Conservation (phyloP, 1,140 invertebrate genomes). For the Dendroctonus ponderosae region DNA sequence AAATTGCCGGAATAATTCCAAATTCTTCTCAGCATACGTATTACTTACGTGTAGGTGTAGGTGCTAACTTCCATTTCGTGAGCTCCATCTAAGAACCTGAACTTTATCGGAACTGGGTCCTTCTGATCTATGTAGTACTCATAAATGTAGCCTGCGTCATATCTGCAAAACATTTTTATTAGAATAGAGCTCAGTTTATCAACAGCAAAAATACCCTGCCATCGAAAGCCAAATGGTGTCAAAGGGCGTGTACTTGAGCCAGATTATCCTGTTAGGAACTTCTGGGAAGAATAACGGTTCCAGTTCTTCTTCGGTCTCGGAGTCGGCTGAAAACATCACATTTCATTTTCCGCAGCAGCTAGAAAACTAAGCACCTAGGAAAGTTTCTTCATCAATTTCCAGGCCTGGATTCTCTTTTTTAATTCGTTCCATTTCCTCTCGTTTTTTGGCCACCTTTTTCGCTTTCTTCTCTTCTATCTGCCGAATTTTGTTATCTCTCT, state of each 20-base stretch:
- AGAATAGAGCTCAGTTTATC: constrained; percentile 1
- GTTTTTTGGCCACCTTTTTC: constrained; percentile 56
- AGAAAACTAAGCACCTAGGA: constrained; percentile 49
- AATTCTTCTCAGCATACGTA: neutral
- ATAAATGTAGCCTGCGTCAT: constrained; percentile 74
- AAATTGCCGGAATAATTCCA: neutral
- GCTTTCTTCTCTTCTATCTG: constrained; percentile 53
- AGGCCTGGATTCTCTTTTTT: constrained; percentile 57
- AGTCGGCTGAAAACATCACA: constrained; percentile 49
- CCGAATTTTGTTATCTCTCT: constrained; percentile 51
- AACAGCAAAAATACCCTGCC: constrained; percentile 50
- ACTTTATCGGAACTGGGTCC: constrained; percentile 47
- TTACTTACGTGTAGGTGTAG: constrained; percentile 55
- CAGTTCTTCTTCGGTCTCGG: constrained; percentile 56
- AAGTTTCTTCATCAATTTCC: constrained; percentile 60
- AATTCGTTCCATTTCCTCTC: constrained; percentile 56
- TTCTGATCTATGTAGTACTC: constrained; percentile 57
- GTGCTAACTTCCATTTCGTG: constrained; percentile 59
- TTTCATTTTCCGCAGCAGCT: neutral
- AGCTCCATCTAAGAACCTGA: constrained; percentile 53
- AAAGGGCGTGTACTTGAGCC: constrained; percentile 53
- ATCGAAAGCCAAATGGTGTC: constrained; percentile 60
- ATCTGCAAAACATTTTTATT: constrained; percentile 47
- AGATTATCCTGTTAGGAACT: constrained; percentile 56
- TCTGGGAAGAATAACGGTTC: constrained; percentile 59